phyloP scores from a whole-genome alignment of 2,797 vertebrate genomes.

The Ptychobarbus kaznakovi region DNA sequence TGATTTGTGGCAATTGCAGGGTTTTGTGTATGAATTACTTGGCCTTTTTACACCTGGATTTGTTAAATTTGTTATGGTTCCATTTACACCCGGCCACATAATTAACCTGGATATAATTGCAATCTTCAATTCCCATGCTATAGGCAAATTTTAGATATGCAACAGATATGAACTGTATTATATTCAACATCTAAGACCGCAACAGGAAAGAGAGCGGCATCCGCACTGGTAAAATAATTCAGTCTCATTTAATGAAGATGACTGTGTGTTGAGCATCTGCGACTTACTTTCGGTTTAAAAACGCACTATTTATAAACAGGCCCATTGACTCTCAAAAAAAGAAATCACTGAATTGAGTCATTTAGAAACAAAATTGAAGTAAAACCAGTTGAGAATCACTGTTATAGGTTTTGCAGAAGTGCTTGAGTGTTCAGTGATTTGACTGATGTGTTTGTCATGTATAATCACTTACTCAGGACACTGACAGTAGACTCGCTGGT shows the following conservation, averaged over 20 bases:
- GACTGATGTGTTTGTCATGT: neutral
- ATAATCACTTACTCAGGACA: constrained; percentile 83
- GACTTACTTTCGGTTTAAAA: too few relatives aligned
- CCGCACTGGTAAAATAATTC: neutral
- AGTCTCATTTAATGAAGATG: neutral
- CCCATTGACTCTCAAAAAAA: neutral
- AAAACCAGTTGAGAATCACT: neutral
- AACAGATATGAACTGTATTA: too few relatives aligned
- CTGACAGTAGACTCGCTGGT: constrained; percentile 92
- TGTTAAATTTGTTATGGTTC: too few relatives aligned
- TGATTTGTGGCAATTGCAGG: neutral
- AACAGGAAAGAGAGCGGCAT: too few relatives aligned
- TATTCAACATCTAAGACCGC: too few relatives aligned
- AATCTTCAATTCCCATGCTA: too few relatives aligned
- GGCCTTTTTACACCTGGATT: neutral
- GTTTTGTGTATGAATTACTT: neutral
- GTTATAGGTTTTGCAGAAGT: neutral
- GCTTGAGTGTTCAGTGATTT: neutral
- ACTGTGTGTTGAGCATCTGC: too few relatives aligned
- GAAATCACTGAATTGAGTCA: neutral
- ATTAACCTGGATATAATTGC: too few relatives aligned
- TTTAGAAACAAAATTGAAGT: neutral
- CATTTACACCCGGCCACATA: too few relatives aligned
- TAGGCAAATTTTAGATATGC: too few relatives aligned
- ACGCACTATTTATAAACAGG: too few relatives aligned